phyloP scores from a whole-genome alignment of 2,888 invertebrate genomes.

The Carabus problematicus region DNA sequence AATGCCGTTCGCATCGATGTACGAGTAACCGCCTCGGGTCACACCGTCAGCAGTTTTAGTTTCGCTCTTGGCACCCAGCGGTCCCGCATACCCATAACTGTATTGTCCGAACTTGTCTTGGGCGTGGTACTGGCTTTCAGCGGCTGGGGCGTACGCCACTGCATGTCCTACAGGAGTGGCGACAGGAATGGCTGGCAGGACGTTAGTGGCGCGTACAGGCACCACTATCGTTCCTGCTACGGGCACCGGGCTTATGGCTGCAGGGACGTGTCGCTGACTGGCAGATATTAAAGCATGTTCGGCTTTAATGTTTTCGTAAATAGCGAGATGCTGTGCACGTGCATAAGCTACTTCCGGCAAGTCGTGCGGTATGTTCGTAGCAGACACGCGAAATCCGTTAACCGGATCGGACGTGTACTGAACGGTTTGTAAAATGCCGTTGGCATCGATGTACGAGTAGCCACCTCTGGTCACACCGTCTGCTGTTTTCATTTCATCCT shows the following conservation, averaged over 20 bases:
- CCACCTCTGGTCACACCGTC: conserved; percentile 69
- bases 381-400: conserved; percentile 71
- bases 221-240: conserved; percentile 21
- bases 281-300: conserved; percentile 50
- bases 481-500: conserved; percentile 67
- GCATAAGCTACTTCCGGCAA: conserved; percentile 56
- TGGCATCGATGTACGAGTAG: conserved; percentile 73
- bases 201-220: conserved; percentile 44
- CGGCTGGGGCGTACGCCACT: conserved; percentile 42
- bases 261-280: conserved; percentile 43
- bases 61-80: conserved; percentile 70
- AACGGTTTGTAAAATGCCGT: conserved; percentile 70
- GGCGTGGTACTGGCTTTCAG: conserved; percentile 58
- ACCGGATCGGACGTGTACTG: conserved; percentile 69
- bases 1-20: conserved; percentile 71
- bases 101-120: conserved; percentile 65
- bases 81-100: conserved; percentile 69
- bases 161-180: conserved; percentile 41
- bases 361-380: conserved; percentile 68
- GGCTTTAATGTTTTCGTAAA: conserved; percentile 53
- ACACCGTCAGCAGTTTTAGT: conserved; percentile 67
- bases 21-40: conserved; percentile 72
- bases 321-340: conserved; percentile 54
- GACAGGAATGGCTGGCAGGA: conserved; percentile 49
- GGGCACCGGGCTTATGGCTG: conserved; percentile 30